A percentile compares a stretch with the other conserved stretches of the same genome.
phyloP scores from a whole-genome alignment of 2,797 vertebrate species.

The Acipenser oxyrinchus region DNA sequence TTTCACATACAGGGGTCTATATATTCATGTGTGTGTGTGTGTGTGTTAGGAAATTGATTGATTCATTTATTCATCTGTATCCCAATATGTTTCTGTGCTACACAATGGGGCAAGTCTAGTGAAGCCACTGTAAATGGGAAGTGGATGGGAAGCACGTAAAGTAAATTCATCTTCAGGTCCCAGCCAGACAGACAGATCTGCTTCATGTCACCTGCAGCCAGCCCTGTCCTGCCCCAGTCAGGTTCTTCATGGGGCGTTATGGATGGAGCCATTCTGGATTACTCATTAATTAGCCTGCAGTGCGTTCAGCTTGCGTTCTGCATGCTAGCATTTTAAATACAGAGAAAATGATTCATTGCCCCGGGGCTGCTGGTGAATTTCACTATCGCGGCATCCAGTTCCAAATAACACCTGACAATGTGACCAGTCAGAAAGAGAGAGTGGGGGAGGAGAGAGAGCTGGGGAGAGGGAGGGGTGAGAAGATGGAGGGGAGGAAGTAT shows the following conservation, averaged over 20 bases:
- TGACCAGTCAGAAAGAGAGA: slow-evolving; percentile 41
- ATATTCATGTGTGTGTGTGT: too few species aligned
- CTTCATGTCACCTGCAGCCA: background rate
- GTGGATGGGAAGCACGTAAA: too few species aligned
- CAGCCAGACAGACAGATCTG: background rate
- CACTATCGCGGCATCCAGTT: slow-evolving; percentile 75
- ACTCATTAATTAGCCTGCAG: slow-evolving; percentile 73
- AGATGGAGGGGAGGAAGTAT: background rate
- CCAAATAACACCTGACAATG: slow-evolving; percentile 61
- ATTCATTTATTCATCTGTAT: too few species aligned
- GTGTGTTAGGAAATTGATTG: too few species aligned
- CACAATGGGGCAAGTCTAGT: too few species aligned
- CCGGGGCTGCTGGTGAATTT: slow-evolving; percentile 67
- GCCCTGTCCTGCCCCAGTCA: background rate
- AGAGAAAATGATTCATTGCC: slow-evolving; percentile 77
- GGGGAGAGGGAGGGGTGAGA: background rate
- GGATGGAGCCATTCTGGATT: slow-evolving; percentile 58
- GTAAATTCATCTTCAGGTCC: background rate
- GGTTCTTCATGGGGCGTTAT: slow-evolving; percentile 28
- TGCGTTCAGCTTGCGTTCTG: slow-evolving; percentile 53
- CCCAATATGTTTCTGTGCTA: too few species aligned
- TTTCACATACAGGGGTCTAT: too few species aligned
- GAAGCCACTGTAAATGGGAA: too few species aligned
- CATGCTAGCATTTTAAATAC: slow-evolving; percentile 55
- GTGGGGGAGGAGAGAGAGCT: slow-evolving; percentile 17